Evolutionary conservation across 2,888 invertebrate genomes (phyloP), one percentile per base, ranked within the genome.

Genomic region (Scelioninae gen. 1): DNA sequence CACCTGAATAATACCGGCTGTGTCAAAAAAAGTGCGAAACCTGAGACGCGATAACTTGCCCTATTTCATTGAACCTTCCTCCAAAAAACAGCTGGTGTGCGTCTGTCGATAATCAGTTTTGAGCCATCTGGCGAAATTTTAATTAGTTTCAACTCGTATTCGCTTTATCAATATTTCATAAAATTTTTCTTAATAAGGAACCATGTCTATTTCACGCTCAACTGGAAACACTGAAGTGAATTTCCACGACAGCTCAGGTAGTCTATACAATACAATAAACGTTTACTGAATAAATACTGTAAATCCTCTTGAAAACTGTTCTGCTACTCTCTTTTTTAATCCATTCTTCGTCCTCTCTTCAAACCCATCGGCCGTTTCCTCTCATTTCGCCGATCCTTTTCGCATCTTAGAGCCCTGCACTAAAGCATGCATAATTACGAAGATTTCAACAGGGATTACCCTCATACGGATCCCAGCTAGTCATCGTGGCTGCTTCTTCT

Each of bases 361-460:
- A 58, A 60, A 66, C 60, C 31, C 66, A 49, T 72, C 53, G 76
- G 23, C 51, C 56, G 63, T 74, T 80, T 49, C 76, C 40, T 77
- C 66, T 72, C 62, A 53, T 66, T 75, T 47, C 38, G 53, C 60
- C 47, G 47, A 71, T 65, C 69, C 40, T 78, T 85, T 62, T 71
- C 60, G 69, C 69, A 74, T 69, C 63, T 62, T 49, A n/a, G 49
- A 89, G 88, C 87, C 86, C 86, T 88, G 88, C 90, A 90, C 90
- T 88, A 91, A 91, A 91, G 90, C 91, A 90, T 91, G 91, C 91
- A 91, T 91, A 91, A 91, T 91, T 91, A 91, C 89, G 90, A 91
- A 90, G 91, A 91, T 91, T 91, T 91, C 91, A 91, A 89, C 89
- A 86, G 88, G 91, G 91, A 91, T 91, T 91, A 91, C 90, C 90